Base-by-base conservation (phyloP, 2,888 invertebrate genomes). In the Cephalotes varians region DNA sequence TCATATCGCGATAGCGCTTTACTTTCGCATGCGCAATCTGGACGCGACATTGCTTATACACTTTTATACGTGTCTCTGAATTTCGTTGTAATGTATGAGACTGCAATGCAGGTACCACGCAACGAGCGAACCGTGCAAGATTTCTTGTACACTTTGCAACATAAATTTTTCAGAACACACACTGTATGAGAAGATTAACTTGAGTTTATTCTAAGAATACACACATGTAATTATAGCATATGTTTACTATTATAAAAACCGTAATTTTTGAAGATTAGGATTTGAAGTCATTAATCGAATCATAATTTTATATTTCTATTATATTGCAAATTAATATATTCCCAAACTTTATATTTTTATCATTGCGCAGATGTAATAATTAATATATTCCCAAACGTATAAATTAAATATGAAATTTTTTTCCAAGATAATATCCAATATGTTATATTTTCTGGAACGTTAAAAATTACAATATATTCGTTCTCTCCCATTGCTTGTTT, bases 21-120 rank as follows among this genome's bases (percentile, higher is more conserved):
- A 37, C 47, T 47, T 49, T 49, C 25, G 37, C 34, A 49, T 49
- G 4, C 9, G 15, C 25, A 74, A 21, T 60, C 47, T 47, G 34
- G 7, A 15, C 18, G 25, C 15, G 25, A 54, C 37, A 56, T 56
- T 56, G 40, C 3, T 76, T 67, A 40, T 76, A 28, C 40, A 76
- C 28, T 9, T 25, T 65, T 67, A 31, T 15, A 67, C 10, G 2
- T 10, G 15, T 9, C 62, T 25, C 9, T 54, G 40, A 67, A 67
- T 54, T 67, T 76, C 12, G 15, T 51, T 51, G 28, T 76, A 65
- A 76, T 76, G 10, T 65, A 76, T 40, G 34, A 65, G 58, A 21
- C 76, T 76, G 34, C 51, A 67, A 67, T 54, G 40, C 15, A 2
- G 37, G 4, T 1, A 67, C n/a, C 18, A 44, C 15, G 31, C 58